phyloP scores from a whole-genome alignment of 2,888 invertebrate genomes.

The Papilio elwesi region DNA sequence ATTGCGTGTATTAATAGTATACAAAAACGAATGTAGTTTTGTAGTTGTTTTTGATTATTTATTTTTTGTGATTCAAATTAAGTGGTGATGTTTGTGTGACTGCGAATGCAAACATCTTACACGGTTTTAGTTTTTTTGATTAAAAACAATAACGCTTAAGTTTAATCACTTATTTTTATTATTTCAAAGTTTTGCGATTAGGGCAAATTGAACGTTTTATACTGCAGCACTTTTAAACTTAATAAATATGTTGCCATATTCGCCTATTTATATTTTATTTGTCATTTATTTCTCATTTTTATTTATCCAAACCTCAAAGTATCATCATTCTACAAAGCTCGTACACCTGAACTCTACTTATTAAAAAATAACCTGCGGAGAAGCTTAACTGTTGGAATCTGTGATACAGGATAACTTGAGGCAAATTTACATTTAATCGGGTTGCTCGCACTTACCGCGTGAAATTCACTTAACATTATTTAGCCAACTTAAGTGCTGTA shows the following conservation, averaged over 20 bases:
- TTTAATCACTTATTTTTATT: too few relatives aligned
- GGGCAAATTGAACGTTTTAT: not conserved
- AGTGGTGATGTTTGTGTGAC: conserved; percentile 2
- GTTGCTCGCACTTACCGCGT: conserved; percentile 62
- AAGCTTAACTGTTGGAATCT: conserved; percentile 64
- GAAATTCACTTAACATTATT: conserved; percentile 77
- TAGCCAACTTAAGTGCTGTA: conserved; percentile 63
- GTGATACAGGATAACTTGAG: conserved; percentile 81
- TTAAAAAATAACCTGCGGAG: conserved; percentile 70
- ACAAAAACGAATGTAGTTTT: conserved; percentile 27
- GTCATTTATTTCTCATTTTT: too few relatives aligned
- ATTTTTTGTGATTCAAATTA: conserved; percentile 5
- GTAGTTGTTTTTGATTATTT: conserved; percentile 11
- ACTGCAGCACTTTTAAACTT: not conserved
- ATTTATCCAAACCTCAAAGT: conserved; percentile 39
- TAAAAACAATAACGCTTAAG: too few relatives aligned
- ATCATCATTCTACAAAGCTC: conserved; percentile 56
- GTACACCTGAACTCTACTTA: conserved; percentile 65
- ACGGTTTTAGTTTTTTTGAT: not conserved
- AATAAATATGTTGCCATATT: not conserved
- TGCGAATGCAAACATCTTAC: not conserved
- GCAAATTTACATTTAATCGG: conserved; percentile 71
- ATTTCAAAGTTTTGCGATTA: not conserved
- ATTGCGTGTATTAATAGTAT: conserved; percentile 32
- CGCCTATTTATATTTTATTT: not conserved